Evolutionary conservation across 2,797 vertebrate species (phyloP).

Genomic region (Borostomias antarcticus): DNA sequence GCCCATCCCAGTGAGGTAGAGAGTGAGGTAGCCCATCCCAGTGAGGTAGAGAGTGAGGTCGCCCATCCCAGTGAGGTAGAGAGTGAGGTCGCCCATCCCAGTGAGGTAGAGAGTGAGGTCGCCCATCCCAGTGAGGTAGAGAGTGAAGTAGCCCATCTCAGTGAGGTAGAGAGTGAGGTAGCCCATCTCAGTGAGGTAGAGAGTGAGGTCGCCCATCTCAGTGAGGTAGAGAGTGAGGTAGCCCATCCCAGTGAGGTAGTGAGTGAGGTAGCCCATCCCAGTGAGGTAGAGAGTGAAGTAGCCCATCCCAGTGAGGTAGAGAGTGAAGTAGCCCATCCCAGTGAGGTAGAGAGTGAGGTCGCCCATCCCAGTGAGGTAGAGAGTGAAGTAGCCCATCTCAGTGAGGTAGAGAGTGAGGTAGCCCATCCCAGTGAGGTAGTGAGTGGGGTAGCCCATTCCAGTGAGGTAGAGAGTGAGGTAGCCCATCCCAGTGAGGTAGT

Average conservation of each 20-base stretch:
- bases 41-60: too few species aligned
- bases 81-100: neutral
- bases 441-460: neutral
- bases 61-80: neutral
- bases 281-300: constrained; percentile 25
- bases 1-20: too few species aligned
- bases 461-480: constrained; percentile 25
- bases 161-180: neutral
- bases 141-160: neutral
- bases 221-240: too few species aligned
- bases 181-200: too few species aligned
- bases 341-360: neutral
- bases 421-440: neutral
- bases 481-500: constrained; percentile 37
- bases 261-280: neutral
- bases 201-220: constrained; percentile 52
- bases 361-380: too few species aligned
- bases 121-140: too few species aligned
- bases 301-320: too few species aligned
- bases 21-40: constrained; percentile 52
- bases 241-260: neutral
- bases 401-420: too few species aligned
- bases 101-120: constrained; percentile 24
- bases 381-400: constrained; percentile 52
- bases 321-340: neutral